These are phyloP conservation scores for Gallinago paraguaiae DNA, from an alignment of 2,113 vertebrate genomes.

Conservation along the genomic window DNA sequence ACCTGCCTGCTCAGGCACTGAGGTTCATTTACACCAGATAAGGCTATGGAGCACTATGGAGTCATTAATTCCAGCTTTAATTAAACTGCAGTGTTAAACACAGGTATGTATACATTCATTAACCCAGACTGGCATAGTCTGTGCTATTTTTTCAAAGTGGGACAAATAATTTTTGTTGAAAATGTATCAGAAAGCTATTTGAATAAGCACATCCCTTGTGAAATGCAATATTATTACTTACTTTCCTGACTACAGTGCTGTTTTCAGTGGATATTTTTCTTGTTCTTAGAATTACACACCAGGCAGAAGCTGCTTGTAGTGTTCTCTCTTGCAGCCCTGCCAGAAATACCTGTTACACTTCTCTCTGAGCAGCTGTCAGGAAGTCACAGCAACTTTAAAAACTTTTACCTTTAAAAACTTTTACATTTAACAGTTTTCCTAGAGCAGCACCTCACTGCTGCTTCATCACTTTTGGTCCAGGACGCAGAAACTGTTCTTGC, in stretches of 20 bases:
- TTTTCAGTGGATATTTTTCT: neutral
- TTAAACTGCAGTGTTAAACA: neutral
- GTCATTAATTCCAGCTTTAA: neutral
- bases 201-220: neutral
- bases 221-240: neutral
- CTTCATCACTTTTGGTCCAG: neutral
- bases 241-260: neutral
- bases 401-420: neutral
- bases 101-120: neutral
- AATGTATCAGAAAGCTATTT: neutral
- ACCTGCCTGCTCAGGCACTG: neutral
- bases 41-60: neutral
- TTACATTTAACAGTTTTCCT: neutral
- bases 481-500: neutral
- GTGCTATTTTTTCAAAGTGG: neutral
- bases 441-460: neutral
- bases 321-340: neutral
- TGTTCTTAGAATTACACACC: neutral
- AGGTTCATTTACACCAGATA: neutral
- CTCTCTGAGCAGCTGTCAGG: neutral
- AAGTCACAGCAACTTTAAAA: neutral
- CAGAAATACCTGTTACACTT: neutral
- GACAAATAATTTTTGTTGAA: neutral
- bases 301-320: neutral
- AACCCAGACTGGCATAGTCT: neutral